Evolutionary conservation across 2,113 vertebrate genomes (phyloP), one percentile per base, ranked within the genome.

Genomic region (Phodopus roborovskii): DNA sequence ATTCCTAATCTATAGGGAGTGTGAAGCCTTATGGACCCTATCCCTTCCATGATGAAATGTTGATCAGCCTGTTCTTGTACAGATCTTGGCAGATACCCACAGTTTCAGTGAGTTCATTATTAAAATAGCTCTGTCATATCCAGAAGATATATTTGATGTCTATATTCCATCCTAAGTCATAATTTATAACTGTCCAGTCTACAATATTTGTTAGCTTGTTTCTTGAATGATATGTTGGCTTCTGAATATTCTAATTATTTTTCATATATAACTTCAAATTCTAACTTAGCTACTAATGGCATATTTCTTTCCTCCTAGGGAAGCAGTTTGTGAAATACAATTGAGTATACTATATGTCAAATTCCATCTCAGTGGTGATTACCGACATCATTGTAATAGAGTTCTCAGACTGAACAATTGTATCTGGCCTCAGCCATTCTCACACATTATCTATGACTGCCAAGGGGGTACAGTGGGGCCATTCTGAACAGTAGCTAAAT

Each of bases 141-240:
- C 30, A 79, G 77, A 79, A 79, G 77, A n/a, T 33, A 22, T 81
- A 11, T 81, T 11, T 56, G 2, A 81, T n/a, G 9, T 15, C 24
- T 33, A 24, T 26, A 58, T 58, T 36, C 5, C 36, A 58, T 2
- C 2, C 53, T 42, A 36, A 36, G 30, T 53, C 77, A 79, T 53
- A 17, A 53, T 9, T 53, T 79, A 36, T 78, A n/a, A 36, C 33
- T 36, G 50, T 3, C 3, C 17, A 36, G 16, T 12, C 8, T 22
- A 77, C 42, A 77, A 36, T n/a, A 13, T 26, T 58, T 82, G n/a
- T 42, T 68, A 88, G 13, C 3, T 91, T 89, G 74, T 79, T 95
- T 88, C 56, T 95, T 33, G 16, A 85, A 60, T 66, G 50, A 91
- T 94, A 95, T 81, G 7, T 19, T 74, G 45, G 13, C 90, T n/a